These are phyloP conservation scores for Sceloporus tristichus DNA, from an alignment of 2,113 vertebrate species.

Conservation along the genomic window DNA sequence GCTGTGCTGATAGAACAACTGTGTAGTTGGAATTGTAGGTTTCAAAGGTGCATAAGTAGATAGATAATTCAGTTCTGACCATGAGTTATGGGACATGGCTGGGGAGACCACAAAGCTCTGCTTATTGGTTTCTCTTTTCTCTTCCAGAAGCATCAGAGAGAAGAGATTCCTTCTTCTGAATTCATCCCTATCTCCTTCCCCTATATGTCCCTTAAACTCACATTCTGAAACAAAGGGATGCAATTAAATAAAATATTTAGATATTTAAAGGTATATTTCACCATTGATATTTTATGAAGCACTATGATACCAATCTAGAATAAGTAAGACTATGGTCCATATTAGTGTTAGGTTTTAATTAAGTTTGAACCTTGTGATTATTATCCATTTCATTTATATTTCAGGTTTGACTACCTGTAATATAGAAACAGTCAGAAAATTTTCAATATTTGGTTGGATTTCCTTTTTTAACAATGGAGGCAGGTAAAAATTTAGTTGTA, in stretches of 20 bases:
- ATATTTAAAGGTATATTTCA: constrained; percentile 17
- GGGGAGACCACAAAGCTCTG: constrained; percentile 53
- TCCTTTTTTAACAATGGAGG: background rate
- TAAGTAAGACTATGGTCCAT: background rate
- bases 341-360: background rate
- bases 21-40: background rate
- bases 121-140: constrained; percentile 65
- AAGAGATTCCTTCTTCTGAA: constrained; percentile 64
- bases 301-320: background rate
- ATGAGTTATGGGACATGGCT: constrained; percentile 44
- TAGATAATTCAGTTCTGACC: background rate
- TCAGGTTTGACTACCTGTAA: background rate
- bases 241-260: constrained; percentile 18
- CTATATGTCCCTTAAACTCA: constrained; percentile 38
- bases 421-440: background rate
- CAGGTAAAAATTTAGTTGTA: background rate
- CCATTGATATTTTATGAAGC: background rate
- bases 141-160: constrained; percentile 66
- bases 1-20: background rate
- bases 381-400: background rate
- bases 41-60: background rate
- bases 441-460: background rate
- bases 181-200: constrained; percentile 61
- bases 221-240: constrained; percentile 29
- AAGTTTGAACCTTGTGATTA: background rate